phyloP scores from a whole-genome alignment of 2,888 invertebrate species.

The Sympetrum striolatum region DNA sequence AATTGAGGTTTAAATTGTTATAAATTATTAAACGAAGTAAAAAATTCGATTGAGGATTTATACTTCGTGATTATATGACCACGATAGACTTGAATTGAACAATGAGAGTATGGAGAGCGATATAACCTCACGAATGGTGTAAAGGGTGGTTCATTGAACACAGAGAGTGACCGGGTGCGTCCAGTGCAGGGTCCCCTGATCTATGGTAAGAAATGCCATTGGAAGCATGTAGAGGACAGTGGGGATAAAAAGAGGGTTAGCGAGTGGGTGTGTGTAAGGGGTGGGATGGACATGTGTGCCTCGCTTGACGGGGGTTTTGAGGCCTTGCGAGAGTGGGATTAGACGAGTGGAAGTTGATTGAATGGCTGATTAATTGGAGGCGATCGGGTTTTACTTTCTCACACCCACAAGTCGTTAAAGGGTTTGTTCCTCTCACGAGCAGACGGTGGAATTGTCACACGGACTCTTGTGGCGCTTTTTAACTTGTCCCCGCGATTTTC shows the following conservation, averaged over 20 bases:
- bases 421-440: not conserved
- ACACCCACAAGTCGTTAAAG: conserved; percentile 21
- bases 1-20: too few relatives aligned
- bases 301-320: not conserved
- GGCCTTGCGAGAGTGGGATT: not conserved
- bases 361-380: conserved; percentile 14
- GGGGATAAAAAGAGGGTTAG: not conserved
- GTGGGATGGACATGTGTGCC: not conserved
- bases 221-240: not conserved
- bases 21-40: too few relatives aligned
- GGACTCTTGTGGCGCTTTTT: not conserved
- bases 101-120: too few relatives aligned
- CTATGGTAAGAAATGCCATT: not conserved
- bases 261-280: not conserved
- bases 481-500: not conserved
- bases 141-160: too few relatives aligned
- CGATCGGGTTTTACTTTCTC: conserved; percentile 33
- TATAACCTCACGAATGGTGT: not conserved
- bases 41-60: too few relatives aligned
- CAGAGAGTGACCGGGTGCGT: not conserved
- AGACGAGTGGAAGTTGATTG: conserved; percentile 28
- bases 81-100: too few relatives aligned
- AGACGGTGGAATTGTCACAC: not conserved
- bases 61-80: too few relatives aligned
- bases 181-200: not conserved